Conservation (phyloP, 2,113 vertebrate genomes). For the Irena cyanogastra region DNA sequence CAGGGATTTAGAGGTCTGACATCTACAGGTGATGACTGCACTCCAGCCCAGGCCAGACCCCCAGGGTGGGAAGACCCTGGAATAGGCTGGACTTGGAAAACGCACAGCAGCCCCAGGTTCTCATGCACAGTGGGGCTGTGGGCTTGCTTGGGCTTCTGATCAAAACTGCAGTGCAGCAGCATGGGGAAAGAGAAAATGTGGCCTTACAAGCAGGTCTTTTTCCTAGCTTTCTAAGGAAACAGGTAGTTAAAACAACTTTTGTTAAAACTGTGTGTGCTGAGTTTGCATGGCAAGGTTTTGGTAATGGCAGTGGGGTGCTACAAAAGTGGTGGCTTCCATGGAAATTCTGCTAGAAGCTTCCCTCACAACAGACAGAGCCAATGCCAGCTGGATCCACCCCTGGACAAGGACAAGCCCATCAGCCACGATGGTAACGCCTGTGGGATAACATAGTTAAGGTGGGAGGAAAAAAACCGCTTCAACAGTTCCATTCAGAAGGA, state of each 20-base stretch:
- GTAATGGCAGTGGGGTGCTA: fast-evolving
- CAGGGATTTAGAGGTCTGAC: background rate
- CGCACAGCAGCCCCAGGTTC: fast-evolving
- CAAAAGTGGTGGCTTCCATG: background rate
- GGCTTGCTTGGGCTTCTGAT: too few species aligned
- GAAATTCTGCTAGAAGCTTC: background rate
- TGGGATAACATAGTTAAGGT: background rate
- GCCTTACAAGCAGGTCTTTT: background rate
- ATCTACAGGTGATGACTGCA: fast-evolving
- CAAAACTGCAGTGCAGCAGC: background rate
- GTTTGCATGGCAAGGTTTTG: background rate
- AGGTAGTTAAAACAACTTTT: background rate
- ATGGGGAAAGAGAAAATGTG: background rate
- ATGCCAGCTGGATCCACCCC: fast-evolving
- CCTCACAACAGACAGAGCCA: background rate
- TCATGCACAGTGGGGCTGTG: background rate
- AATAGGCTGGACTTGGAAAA: fast-evolving
- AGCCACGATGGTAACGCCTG: fast-evolving
- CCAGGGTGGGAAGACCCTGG: background rate
- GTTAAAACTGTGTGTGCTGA: background rate
- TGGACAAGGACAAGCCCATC: background rate
- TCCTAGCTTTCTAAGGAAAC: background rate
- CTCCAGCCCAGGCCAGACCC: background rate
- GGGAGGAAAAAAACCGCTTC: fast-evolving
- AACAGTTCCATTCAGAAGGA: background rate